Evolutionary conservation across 2,113 vertebrate genomes (phyloP).

Genomic region (Indicator maculatus): DNA sequence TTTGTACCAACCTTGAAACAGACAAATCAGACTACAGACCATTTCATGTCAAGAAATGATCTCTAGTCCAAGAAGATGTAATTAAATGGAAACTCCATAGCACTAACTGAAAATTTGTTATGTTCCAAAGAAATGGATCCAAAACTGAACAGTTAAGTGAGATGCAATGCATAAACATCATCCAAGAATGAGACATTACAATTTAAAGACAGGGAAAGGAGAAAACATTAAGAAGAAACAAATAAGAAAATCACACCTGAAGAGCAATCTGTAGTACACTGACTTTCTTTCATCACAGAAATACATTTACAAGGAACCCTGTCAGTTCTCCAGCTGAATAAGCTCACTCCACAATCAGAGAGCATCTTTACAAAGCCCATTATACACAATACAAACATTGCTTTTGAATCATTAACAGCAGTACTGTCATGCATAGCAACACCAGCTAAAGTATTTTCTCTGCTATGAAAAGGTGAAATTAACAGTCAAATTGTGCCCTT

Average conservation of each 20-base stretch:
- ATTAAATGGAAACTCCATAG: neutral
- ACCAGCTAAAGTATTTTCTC: neutral
- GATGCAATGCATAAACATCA: neutral
- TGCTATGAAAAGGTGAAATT: neutral
- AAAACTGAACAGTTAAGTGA: neutral
- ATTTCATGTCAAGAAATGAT: neutral
- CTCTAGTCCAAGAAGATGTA: neutral
- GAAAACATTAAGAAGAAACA: neutral
- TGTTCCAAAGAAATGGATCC: neutral
- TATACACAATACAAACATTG: neutral
- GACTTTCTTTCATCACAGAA: slow-evolving; percentile 15
- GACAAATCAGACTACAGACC: neutral
- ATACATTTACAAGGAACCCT: neutral
- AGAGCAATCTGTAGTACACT: neutral
- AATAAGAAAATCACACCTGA: neutral
- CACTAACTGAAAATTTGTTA: neutral
- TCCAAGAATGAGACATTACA: neutral
- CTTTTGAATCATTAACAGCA: neutral
- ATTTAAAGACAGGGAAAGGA: neutral
- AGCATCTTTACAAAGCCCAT: neutral
- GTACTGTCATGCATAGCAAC: neutral
- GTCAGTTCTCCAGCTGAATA: neutral
- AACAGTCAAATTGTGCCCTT: neutral
- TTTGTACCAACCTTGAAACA: slow-evolving; percentile 17
- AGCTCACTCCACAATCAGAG: neutral